A percentile compares a stretch with the other conserved stretches of the same genome.
These are phyloP conservation scores for Nothocercus nigrocapillus DNA, from an alignment of 2,113 vertebrate species.

Conservation along the genomic window DNA sequence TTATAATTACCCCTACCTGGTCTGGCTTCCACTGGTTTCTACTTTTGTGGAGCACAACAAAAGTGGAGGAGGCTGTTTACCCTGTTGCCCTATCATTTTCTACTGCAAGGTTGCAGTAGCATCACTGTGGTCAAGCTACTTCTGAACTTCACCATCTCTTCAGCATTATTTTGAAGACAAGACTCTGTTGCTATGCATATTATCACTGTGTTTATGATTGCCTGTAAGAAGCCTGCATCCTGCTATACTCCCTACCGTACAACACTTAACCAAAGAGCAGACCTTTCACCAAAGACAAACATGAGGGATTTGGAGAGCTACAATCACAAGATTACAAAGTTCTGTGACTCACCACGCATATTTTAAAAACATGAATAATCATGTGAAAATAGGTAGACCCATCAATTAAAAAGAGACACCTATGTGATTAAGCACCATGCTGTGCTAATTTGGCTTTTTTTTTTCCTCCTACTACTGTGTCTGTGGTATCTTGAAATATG, in stretches of 20 bases:
- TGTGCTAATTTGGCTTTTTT: conserved; percentile 32
- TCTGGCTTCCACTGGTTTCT: background rate
- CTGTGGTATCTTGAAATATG: background rate
- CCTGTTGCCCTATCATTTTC: background rate
- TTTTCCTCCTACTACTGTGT: background rate
- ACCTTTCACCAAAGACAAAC: background rate
- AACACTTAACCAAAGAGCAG: background rate
- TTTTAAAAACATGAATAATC: conserved; percentile 50
- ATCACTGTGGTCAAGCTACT: background rate
- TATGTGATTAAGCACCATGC: background rate
- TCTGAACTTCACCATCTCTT: background rate
- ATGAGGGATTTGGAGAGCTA: conserved; percentile 21
- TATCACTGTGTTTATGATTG: background rate
- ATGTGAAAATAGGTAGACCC: background rate
- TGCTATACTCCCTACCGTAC: background rate
- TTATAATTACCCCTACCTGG: background rate
- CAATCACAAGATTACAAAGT: conserved; percentile 40
- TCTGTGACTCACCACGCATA: conserved; percentile 4
- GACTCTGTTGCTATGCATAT: background rate
- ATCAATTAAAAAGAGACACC: conserved; percentile 49
- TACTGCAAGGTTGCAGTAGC: background rate
- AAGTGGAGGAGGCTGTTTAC: background rate
- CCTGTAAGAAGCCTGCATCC: background rate
- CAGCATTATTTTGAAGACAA: background rate
- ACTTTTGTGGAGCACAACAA: background rate